These are phyloP conservation scores for Patella ulyssiponensis DNA, from an alignment of 2,888 invertebrate species.

Conservation along the genomic window DNA sequence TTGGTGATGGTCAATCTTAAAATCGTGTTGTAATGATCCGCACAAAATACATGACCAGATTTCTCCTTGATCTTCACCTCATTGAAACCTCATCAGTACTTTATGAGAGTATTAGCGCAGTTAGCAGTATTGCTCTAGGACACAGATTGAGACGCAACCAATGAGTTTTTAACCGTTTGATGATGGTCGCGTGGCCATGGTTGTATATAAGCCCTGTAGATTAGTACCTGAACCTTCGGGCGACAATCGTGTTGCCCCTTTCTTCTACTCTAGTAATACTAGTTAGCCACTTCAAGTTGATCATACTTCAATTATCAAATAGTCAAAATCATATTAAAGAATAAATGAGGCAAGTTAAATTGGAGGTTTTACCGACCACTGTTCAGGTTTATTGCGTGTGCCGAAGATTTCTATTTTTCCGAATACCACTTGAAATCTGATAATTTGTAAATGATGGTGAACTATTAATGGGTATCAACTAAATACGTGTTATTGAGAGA, in stretches of 20 bases:
- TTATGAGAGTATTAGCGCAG: background rate
- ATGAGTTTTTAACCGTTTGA: slow-evolving; percentile 3
- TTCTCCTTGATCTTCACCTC: background rate
- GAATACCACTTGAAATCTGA: too few relatives aligned
- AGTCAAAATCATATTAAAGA: background rate
- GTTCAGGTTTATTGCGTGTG: background rate
- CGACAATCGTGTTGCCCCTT: background rate
- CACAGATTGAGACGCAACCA: background rate
- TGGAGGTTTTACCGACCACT: background rate
- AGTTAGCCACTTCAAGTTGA: background rate
- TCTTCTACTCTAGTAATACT: background rate
- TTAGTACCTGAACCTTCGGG: background rate
- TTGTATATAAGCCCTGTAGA: background rate
- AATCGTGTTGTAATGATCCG: background rate
- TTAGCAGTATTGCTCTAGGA: background rate
- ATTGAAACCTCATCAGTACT: background rate
- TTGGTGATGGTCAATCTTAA: too few relatives aligned
- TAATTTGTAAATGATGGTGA: too few relatives aligned
- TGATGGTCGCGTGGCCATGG: background rate
- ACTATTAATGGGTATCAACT: too few relatives aligned
- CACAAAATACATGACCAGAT: background rate
- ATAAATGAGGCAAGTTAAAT: background rate
- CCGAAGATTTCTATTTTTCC: too few relatives aligned
- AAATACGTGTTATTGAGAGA: too few relatives aligned
- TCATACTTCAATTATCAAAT: background rate